Conservation (phyloP, 2,888 invertebrate genomes). For the Apamea monoglypha region DNA sequence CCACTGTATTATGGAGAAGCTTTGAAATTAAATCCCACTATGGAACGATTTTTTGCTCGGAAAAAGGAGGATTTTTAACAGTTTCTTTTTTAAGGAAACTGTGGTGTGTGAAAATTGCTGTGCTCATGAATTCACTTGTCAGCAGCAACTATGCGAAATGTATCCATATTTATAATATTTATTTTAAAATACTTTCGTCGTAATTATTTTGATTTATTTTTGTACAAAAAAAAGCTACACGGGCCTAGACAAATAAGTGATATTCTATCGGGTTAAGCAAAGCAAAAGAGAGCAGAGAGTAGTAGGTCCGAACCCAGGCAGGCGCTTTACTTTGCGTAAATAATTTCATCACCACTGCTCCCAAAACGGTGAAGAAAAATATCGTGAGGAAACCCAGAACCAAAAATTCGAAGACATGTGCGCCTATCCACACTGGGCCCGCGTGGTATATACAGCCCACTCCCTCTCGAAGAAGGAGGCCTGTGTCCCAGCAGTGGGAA, state of each 20-base stretch:
- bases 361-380: background rate
- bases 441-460: background rate
- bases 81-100: slow-evolving; percentile 14
- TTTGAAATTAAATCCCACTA: slow-evolving; percentile 55
- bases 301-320: background rate
- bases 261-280: background rate
- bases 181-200: background rate
- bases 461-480: background rate
- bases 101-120: slow-evolving; percentile 21
- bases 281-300: background rate
- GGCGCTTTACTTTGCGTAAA: background rate
- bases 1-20: slow-evolving; percentile 56
- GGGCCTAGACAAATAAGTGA: background rate
- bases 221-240: background rate
- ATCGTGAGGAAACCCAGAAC: background rate
- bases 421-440: background rate
- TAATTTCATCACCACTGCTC: background rate
- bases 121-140: slow-evolving; percentile 25
- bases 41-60: slow-evolving; percentile 24
- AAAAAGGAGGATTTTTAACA: slow-evolving; percentile 25
- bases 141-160: background rate
- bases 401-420: background rate
- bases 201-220: background rate
- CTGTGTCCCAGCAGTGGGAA: background rate
- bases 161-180: background rate